Evolutionary conservation across 2,113 vertebrate species (phyloP), one percentile per base, ranked within the genome.

Genomic region (Sinocyclocheilus anshuiensis): DNA sequence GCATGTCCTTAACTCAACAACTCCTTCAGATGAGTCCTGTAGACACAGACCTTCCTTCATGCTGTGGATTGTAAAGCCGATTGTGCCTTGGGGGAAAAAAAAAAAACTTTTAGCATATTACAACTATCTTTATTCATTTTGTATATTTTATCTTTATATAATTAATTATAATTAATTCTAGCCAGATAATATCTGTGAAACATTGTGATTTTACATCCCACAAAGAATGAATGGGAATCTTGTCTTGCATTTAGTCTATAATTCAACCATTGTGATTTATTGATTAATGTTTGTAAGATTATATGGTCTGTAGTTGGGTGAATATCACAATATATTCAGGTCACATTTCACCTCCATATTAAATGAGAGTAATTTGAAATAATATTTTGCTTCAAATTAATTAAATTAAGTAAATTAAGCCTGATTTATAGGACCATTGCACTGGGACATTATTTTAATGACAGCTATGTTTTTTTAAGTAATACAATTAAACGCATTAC

Each of bases 41-140:
- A 95, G 83, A 87, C 95, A 95, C 86, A 93, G 86, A 86, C 88
- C 90, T 45, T 76, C 79, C 1, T 90, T 59, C 2, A 61, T 87
- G 91, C 92, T 93, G 88, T 93, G 84, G 79, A 95, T 90, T 92
- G 92, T 89, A 76, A 95, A 94, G 1, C 92, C 57, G 0, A 24
- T 65, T 33, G 84, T 79, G 65, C 91, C 95, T 94, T 85, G 10
- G 36, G 11, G 45, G 11, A 0, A 0, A 22, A 36, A 63, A 63
- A 63, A 63, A 11, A 1, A 1, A 13, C 24, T 13, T 26, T 65
- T 65, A 61, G 57, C 57, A n/a, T 10, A 59, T 22, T 59, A 57
- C 15, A 57, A 22, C 6, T 55, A 4, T 22, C 20, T 59, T 59
- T 22, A 22, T 22, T 4, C 7, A 22, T 59, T 59, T 59, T 22